Conservation (phyloP, 2,113 vertebrate genomes). For the Cinclus mexicanus region DNA sequence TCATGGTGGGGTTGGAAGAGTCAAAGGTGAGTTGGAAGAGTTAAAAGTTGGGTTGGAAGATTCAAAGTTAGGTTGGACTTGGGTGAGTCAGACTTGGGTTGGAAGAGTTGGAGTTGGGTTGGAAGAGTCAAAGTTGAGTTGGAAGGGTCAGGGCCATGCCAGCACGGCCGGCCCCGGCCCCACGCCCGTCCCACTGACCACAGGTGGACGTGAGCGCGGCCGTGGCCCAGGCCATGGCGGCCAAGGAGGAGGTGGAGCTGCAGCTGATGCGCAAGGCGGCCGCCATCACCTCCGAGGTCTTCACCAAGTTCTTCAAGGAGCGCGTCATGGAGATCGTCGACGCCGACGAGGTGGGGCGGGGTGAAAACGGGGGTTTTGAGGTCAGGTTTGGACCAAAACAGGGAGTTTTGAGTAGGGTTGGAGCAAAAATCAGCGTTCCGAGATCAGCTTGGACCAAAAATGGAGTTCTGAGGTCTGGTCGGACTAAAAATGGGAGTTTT, state of each 20-base stretch:
- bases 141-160: background rate
- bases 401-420: too few relatives aligned
- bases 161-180: too few relatives aligned
- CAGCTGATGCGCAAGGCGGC: background rate
- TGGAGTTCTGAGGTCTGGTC: too few relatives aligned
- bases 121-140: background rate
- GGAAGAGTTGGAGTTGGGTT: background rate
- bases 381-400: too few relatives aligned
- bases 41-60: too few relatives aligned
- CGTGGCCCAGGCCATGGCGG: background rate
- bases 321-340: background rate
- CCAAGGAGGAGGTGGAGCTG: background rate
- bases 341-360: background rate
- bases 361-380: too few relatives aligned
- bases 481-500: too few relatives aligned
- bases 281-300: background rate
- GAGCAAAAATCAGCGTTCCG: too few relatives aligned
- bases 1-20: too few relatives aligned
- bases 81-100: too few relatives aligned
- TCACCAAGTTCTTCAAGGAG: conserved; percentile 20
- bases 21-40: too few relatives aligned
- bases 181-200: background rate
- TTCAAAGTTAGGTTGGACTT: background rate
- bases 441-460: too few relatives aligned
- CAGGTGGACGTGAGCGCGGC: background rate